Base-by-base conservation (phyloP, 1,140 invertebrate species). In the Drosophila pallidifrons region DNA sequence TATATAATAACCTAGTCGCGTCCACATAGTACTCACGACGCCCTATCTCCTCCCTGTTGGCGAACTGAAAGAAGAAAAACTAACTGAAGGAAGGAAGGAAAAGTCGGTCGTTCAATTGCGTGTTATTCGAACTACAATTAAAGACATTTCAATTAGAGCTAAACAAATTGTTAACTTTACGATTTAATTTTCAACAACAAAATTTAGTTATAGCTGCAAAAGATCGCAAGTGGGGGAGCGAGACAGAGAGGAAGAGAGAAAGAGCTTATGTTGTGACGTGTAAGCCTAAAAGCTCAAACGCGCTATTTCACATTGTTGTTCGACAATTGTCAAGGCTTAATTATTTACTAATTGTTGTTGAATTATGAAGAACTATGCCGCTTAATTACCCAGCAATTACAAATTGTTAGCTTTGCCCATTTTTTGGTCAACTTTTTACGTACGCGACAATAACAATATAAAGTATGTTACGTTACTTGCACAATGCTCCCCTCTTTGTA, bases 311-410 rank as follows among this genome's bases (percentile, higher is more conserved):
- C 54, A 49, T 58, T 59, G 54, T 51, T 57, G 41, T 82, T 67
- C 76, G 79, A 79, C 82, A 82, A 82, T 88, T 88, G 83, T 82
- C 66, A 82, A 57, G 77, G 61, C 49, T 82, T 87, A 88, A 87
- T 88, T 87, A 87, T 88, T 88, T 69, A 88, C 83, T 87, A 83
- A 87, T 87, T 88, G 85, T 83, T 79, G 45, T 78, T 83, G 83
- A 80, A 83, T 88, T 88, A 81, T 80, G 74, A 88, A 80, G 73
- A 87, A 78, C 83, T 83, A 46, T 71, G 73, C 58, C 77, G 66
- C 66, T 64, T 87, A 88, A 88, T 87, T 88, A 75, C 60, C 63
- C 74, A 72, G 45, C 73, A 72, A 88, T 80, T 82, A 88, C 63
- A 82, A 77, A 70, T 70, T 63, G 57, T 63, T 46, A 3, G 35